A percentile compares a stretch with the other conserved stretches of the same genome.
Evolutionary conservation across 2,113 vertebrate species (phyloP).

Genomic region (Microtus pennsylvanicus): DNA sequence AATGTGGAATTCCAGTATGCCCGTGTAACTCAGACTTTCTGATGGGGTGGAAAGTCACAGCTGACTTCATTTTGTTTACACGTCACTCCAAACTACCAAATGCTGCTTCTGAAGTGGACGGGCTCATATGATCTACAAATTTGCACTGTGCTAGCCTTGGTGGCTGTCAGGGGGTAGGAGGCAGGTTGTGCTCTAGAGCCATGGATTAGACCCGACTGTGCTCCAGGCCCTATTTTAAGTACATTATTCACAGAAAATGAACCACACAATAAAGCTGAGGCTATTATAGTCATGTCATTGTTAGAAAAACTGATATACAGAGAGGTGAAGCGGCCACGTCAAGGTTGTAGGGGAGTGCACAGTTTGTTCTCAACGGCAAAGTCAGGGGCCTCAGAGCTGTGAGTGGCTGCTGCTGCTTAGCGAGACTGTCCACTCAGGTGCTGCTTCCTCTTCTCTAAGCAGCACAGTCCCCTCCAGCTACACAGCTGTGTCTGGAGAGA

Average conservation of each 20-base stretch:
- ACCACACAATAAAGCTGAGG: background rate
- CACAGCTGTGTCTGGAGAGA: background rate
- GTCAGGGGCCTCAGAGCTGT: no score
- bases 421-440: background rate
- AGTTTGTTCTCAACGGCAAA: background rate
- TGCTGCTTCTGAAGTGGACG: background rate
- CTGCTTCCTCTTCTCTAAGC: background rate
- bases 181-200: background rate
- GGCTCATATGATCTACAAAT: background rate
- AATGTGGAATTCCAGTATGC: background rate
- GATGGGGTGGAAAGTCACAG: background rate
- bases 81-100: background rate
- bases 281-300: background rate
- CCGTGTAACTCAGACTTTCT: background rate
- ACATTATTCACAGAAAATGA: background rate
- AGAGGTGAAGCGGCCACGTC: background rate
- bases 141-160: no score
- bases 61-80: background rate
- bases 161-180: no score
- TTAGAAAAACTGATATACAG: background rate
- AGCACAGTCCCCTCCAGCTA: background rate
- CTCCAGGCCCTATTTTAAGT: background rate
- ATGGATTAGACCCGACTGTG: background rate
- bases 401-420: rapidly evolving
- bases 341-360: background rate